phyloP scores from a whole-genome alignment of 2,888 invertebrate genomes.

The Orgyia antiqua region DNA sequence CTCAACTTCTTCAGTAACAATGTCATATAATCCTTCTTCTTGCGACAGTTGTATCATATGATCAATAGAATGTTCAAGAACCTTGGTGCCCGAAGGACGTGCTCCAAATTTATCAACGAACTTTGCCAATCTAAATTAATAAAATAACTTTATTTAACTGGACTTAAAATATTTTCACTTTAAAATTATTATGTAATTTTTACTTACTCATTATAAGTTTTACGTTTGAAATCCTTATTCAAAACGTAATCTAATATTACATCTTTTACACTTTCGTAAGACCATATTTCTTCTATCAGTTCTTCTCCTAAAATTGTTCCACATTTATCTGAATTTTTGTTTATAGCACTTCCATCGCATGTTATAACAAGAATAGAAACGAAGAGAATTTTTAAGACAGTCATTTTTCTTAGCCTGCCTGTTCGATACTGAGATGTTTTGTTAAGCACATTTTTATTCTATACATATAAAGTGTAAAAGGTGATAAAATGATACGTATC shows the following conservation, averaged over 20 bases:
- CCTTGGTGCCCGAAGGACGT: conserved; percentile 79
- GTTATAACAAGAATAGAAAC: conserved; percentile 35
- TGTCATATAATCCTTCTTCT: conserved; percentile 68
- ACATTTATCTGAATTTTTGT: conserved; percentile 44
- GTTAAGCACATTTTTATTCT: no score
- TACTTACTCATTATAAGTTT: conserved; percentile 76
- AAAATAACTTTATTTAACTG: not conserved
- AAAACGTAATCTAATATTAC: conserved; percentile 71
- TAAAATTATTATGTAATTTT: not conserved
- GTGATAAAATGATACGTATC: no score
- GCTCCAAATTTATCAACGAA: conserved; percentile 80
- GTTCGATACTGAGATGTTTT: conserved; percentile 33
- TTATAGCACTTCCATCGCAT: conserved; percentile 38
- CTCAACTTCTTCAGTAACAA: conserved; percentile 83
- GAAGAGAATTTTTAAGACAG: conserved; percentile 29
- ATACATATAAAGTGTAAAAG: no score
- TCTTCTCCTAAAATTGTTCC: conserved; percentile 52
- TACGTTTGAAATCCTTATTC: conserved; percentile 73
- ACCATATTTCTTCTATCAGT: conserved; percentile 78
- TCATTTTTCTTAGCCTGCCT: conserved; percentile 38
- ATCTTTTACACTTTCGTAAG: conserved; percentile 70
- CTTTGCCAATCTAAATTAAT: conserved; percentile 48
- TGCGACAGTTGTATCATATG: conserved; percentile 73
- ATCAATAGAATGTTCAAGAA: conserved; percentile 83
- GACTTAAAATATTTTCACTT: not conserved